Conservation (phyloP, 1,140 invertebrate species). For the Stegodyphus mimosarum region DNA sequence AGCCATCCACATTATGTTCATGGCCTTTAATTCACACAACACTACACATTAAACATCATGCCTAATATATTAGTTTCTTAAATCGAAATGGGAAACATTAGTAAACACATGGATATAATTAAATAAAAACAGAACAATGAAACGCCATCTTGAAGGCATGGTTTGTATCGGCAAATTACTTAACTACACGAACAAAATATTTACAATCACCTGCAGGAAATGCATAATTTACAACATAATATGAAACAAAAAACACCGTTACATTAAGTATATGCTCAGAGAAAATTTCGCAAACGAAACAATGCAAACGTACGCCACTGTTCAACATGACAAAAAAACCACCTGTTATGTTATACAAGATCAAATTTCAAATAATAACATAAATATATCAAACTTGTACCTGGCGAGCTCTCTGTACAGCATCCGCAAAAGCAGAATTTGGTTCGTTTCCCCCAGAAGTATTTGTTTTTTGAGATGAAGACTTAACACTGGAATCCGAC, state of each 20-base stretch:
- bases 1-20: too few species aligned
- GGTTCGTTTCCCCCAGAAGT: slow-evolving; percentile 52
- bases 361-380: not conserved
- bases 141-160: too few species aligned
- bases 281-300: not conserved
- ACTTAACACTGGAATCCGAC: slow-evolving; percentile 58
- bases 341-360: not conserved
- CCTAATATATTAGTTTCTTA: too few species aligned
- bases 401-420: slow-evolving; percentile 82
- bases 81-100: too few species aligned
- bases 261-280: not conserved
- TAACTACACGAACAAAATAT: too few species aligned
- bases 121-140: too few species aligned
- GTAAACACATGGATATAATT: too few species aligned
- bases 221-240: not conserved
- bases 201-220: too few species aligned
- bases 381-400: slow-evolving; percentile 21
- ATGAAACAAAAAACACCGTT: not conserved
- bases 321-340: slow-evolving; percentile 17
- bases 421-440: slow-evolving; percentile 84
- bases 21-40: too few species aligned
- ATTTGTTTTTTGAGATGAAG: slow-evolving; percentile 60
- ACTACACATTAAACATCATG: too few species aligned
- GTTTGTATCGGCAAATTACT: too few species aligned
- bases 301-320: not conserved